A percentile compares a stretch with the other conserved stretches of the same genome.
Evolutionary conservation across 1,140 invertebrate species (phyloP).

Genomic region (Tribolium castaneum): DNA sequence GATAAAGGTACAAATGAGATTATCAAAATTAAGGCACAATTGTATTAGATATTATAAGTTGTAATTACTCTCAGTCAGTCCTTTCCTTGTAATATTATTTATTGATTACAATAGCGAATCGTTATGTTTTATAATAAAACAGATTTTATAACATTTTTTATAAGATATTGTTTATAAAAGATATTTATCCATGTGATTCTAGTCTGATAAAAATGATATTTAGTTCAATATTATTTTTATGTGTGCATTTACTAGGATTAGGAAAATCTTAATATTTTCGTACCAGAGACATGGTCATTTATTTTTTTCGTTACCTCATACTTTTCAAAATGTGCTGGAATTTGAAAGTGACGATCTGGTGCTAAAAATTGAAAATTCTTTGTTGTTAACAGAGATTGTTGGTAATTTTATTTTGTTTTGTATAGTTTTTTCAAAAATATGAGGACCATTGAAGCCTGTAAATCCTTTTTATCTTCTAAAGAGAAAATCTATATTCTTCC

Average conservation of each 20-base stretch:
- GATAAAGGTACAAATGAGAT: conserved; percentile 16
- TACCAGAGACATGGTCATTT: conserved; percentile 43
- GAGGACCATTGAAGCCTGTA: conserved; percentile 46
- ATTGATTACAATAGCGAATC: conserved; percentile 29
- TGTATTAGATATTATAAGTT: conserved; percentile 40
- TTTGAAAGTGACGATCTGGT: conserved; percentile 17
- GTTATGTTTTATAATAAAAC: conserved; percentile 40
- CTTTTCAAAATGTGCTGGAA: conserved; percentile 3
- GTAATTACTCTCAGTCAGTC: conserved; percentile 27
- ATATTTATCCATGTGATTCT: conserved; percentile 51
- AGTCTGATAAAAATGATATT: conserved; percentile 47
- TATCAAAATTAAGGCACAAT: conserved; percentile 8
- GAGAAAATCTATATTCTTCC: conserved; percentile 55
- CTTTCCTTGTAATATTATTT: conserved; percentile 27
- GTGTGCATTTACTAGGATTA: conserved; percentile 48
- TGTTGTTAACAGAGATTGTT: conserved; percentile 37
- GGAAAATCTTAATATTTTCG: conserved; percentile 47
- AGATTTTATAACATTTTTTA: conserved; percentile 35
- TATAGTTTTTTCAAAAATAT: conserved; percentile 30
- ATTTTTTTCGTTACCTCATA: background rate
- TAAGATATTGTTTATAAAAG: conserved; percentile 46
- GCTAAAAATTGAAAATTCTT: conserved; percentile 23
- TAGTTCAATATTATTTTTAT: conserved; percentile 47
- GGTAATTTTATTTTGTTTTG: background rate
- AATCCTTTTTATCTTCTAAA: conserved; percentile 45